phyloP scores from a whole-genome alignment of 1,140 invertebrate genomes.

The Eueides isabella region DNA sequence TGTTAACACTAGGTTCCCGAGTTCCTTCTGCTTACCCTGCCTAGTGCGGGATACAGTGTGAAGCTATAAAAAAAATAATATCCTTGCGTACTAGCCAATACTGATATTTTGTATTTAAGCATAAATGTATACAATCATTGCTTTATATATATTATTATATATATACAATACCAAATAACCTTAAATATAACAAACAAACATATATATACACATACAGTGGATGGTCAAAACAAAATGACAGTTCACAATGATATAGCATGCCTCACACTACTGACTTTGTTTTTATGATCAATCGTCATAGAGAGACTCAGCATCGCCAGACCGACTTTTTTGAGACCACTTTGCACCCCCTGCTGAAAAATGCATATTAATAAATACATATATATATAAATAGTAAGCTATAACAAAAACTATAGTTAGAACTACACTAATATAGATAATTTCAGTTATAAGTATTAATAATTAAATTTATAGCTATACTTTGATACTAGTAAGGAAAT shows the following conservation, averaged over 20 bases:
- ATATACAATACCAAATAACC: too few relatives aligned
- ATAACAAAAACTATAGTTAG: neutral
- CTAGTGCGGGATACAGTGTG: too few relatives aligned
- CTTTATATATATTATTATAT: too few relatives aligned
- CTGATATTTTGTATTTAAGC: too few relatives aligned
- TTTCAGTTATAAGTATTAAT: neutral
- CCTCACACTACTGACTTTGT: conserved; percentile 74
- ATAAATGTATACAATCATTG: too few relatives aligned
- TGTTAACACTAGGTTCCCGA: too few relatives aligned
- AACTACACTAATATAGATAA: neutral
- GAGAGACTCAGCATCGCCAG: conserved; percentile 74
- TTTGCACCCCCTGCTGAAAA: conserved; percentile 67
- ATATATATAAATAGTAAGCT: neutral
- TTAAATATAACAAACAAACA: too few relatives aligned
- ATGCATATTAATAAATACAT: conserved; percentile 34
- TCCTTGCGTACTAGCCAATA: too few relatives aligned
- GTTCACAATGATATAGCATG: conserved; percentile 32
- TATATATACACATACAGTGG: neutral
- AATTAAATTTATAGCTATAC: too few relatives aligned
- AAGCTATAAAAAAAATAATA: too few relatives aligned
- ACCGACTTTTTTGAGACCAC: conserved; percentile 66
- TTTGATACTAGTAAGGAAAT: too few relatives aligned
- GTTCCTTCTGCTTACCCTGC: too few relatives aligned
- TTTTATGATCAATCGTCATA: conserved; percentile 64
- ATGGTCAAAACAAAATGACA: conserved; percentile 12